phyloP scores from a whole-genome alignment of 1,140 invertebrate species.

The Thaumetopoea pityocampa region DNA sequence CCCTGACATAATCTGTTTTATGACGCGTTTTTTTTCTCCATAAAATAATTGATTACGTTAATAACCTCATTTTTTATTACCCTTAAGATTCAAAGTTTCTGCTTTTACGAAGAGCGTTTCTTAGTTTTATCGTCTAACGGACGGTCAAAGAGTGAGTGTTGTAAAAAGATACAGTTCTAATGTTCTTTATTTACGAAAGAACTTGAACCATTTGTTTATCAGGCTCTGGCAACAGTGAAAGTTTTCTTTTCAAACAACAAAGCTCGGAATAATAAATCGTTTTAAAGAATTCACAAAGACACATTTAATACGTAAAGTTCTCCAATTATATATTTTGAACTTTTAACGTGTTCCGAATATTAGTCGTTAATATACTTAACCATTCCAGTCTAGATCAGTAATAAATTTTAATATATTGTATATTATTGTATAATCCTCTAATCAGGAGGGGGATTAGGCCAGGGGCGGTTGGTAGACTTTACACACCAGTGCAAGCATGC shows the following conservation, averaged over 20 bases:
- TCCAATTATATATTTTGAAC: slow-evolving; percentile 9
- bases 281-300: slow-evolving; percentile 18
- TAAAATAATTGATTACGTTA: slow-evolving; percentile 1
- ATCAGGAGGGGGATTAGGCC: too few relatives aligned
- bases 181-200: slow-evolving; percentile 22
- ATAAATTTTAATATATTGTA: too few relatives aligned
- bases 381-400: too few relatives aligned
- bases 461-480: too few relatives aligned
- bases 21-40: too few relatives aligned
- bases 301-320: slow-evolving; percentile 8
- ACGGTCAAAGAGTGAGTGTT: slow-evolving; percentile 7
- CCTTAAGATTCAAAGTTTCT: too few relatives aligned
- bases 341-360: too few relatives aligned
- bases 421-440: too few relatives aligned
- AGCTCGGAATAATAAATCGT: slow-evolving; percentile 24
- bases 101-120: too few relatives aligned
- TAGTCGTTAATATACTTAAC: too few relatives aligned
- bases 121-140: slow-evolving; percentile 8
- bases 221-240: slow-evolving; percentile 20
- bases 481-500: too few relatives aligned
- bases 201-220: slow-evolving; percentile 26
- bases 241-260: slow-evolving; percentile 24
- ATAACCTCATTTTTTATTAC: not conserved
- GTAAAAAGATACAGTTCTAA: slow-evolving; percentile 19
- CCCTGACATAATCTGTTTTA: too few relatives aligned